Percentiles rank a stretch among this genome's conserved stretches.
Conservation (phyloP, 2,888 invertebrate species). For the Aricia artaxerxes region DNA sequence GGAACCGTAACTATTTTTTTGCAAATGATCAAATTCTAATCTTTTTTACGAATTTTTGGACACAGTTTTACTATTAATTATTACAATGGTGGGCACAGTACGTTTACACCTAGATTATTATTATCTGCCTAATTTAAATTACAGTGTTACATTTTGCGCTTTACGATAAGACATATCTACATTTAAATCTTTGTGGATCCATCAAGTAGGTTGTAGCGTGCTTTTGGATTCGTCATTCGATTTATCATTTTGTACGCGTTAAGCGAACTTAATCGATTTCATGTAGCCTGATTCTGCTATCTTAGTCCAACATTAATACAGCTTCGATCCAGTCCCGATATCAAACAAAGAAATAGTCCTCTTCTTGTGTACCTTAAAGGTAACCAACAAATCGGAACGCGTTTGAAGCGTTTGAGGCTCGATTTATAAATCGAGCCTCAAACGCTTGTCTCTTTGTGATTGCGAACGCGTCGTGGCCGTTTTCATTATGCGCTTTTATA, state of each 20-base stretch:
- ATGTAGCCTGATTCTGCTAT: conserved; percentile 18
- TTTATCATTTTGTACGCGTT: conserved; percentile 38
- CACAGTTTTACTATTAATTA: too few relatives aligned
- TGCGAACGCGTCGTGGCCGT: too few relatives aligned
- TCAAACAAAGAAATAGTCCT: too few relatives aligned
- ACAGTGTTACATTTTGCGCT: not conserved
- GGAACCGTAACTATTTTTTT: too few relatives aligned
- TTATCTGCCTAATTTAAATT: too few relatives aligned
- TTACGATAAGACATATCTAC: not conserved
- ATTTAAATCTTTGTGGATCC: not conserved
- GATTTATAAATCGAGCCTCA: too few relatives aligned
- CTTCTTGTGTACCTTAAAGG: too few relatives aligned
- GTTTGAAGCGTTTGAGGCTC: too few relatives aligned
- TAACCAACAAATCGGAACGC: too few relatives aligned
- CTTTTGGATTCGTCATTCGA: conserved; percentile 48
- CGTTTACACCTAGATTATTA: not conserved
- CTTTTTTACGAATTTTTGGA: not conserved
- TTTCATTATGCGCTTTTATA: too few relatives aligned
- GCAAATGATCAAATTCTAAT: not conserved
- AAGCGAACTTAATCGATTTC: conserved; percentile 38
- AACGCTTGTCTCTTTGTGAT: too few relatives aligned
- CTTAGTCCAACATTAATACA: not conserved
- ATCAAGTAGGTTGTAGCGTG: conserved; percentile 46
- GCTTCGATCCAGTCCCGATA: not conserved
- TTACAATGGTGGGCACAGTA: not conserved